Conservation (phyloP, 2,888 invertebrate genomes). For the Agrotis puta region DNA sequence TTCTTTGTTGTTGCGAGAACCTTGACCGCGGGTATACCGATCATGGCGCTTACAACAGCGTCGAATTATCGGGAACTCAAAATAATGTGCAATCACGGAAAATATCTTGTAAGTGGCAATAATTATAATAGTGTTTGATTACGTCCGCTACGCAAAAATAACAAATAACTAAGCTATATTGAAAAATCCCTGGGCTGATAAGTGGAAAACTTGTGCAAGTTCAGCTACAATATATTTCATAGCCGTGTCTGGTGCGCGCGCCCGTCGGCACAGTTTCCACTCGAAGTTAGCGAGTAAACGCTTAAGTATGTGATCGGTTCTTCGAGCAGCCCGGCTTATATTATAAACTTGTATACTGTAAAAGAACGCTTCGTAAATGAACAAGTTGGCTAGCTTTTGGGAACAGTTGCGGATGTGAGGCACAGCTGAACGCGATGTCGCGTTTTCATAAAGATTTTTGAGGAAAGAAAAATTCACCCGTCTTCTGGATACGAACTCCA, state of each 20-base stretch:
- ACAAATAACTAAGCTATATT: not conserved
- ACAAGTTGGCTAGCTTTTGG: not conserved
- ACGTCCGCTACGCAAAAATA: not conserved
- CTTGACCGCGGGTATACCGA: too few species aligned
- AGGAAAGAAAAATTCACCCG: too few species aligned
- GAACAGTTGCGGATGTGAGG: not conserved
- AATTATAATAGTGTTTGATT: too few species aligned
- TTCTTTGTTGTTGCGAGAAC: too few species aligned
- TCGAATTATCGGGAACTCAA: too few species aligned
- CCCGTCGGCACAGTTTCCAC: slow-evolving; percentile 26
- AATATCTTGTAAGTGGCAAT: too few species aligned
- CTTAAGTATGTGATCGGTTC: slow-evolving; percentile 36
- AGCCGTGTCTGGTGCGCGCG: slow-evolving; percentile 7
- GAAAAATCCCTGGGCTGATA: slow-evolving; percentile 14
- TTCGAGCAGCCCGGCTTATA: not conserved
- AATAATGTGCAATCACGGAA: too few species aligned
- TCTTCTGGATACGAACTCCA: not conserved
- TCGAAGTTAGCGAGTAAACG: slow-evolving; percentile 30
- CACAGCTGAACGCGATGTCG: not conserved
- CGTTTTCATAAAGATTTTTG: too few species aligned
- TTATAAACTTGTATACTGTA: slow-evolving; percentile 3
- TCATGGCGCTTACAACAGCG: too few species aligned
- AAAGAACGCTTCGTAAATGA: slow-evolving; percentile 4
- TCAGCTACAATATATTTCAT: slow-evolving; percentile 17
- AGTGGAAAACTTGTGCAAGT: slow-evolving; percentile 32